Percentiles rank a stretch among this genome's conserved stretches.
These are phyloP conservation scores for Micrasema minimum DNA, from an alignment of 1,140 invertebrate genomes.

Conservation along the genomic window DNA sequence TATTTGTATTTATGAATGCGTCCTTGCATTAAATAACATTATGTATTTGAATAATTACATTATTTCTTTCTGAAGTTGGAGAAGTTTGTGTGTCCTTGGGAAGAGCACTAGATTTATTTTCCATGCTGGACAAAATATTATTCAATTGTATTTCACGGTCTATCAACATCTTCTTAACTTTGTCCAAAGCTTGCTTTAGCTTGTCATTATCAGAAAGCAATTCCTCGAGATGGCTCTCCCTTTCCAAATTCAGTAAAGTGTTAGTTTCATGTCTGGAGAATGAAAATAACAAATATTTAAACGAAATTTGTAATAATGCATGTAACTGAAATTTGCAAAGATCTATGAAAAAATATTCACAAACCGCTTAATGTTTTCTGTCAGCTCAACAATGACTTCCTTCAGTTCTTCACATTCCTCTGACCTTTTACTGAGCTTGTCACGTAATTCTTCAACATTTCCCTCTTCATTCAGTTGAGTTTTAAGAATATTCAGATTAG, in stretches of 20 bases:
- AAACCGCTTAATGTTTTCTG: conserved; percentile 56
- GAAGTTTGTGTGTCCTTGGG: conserved; percentile 60
- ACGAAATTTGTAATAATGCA: neutral
- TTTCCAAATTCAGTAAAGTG: conserved; percentile 35
- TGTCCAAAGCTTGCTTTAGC: conserved; percentile 58
- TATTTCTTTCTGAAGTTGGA: conserved; percentile 57
- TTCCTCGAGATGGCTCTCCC: conserved; percentile 54
- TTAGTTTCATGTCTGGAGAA: conserved; percentile 41
- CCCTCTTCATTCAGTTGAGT: conserved; percentile 48
- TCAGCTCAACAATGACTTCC: conserved; percentile 57
- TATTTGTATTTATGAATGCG: too few relatives aligned
- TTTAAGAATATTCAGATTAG: conserved; percentile 59
- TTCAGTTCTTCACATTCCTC: conserved; percentile 60
- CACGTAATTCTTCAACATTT: conserved; percentile 45
- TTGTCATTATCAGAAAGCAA: conserved; percentile 58
- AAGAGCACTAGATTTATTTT: conserved; percentile 52
- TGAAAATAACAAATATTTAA: neutral
- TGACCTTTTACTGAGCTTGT: conserved; percentile 52
- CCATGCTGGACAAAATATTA: conserved; percentile 55
- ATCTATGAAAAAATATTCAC: neutral
- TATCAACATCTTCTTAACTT: conserved; percentile 57
- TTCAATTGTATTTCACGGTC: conserved; percentile 59
- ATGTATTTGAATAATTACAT: neutral
- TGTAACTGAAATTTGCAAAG: too few relatives aligned
- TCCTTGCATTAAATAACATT: too few relatives aligned